phyloP scores from a whole-genome alignment of 2,888 invertebrate genomes.

The Cistogaster globosa region DNA sequence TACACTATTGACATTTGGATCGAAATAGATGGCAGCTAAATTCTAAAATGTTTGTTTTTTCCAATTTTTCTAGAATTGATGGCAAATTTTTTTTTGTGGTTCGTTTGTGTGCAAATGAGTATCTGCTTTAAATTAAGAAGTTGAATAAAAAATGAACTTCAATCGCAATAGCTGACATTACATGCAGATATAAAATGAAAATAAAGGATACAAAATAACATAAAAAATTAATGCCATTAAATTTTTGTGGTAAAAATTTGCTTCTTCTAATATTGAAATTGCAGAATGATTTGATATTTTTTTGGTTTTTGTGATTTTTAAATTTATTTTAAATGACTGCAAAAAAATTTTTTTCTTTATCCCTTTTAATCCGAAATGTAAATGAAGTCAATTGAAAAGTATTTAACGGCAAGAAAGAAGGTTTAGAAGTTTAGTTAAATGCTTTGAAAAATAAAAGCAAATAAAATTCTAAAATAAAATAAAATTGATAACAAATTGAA shows the following conservation, averaged over 20 bases:
- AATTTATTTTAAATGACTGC: not conserved
- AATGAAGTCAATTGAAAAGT: conserved; percentile 1
- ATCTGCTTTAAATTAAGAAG: conserved; percentile 55
- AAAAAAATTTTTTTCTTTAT: not conserved
- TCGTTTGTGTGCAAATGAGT: conserved; percentile 33
- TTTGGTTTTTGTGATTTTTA: not conserved
- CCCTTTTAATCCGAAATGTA: not conserved
- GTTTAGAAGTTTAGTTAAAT: not conserved
- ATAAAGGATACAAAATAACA: not conserved
- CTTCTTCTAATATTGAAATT: conserved; percentile 37
- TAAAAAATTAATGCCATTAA: conserved; percentile 62
- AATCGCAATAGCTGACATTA: conserved; percentile 51
- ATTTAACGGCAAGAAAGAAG: not conserved
- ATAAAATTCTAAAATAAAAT: not conserved
- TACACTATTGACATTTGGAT: conserved; percentile 64
- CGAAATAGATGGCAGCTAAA: conserved; percentile 25
- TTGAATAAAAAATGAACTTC: conserved; percentile 57
- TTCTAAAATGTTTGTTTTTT: conserved; percentile 14
- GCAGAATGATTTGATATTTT: not conserved
- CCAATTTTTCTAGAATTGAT: conserved; percentile 26
- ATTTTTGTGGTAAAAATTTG: conserved; percentile 52
- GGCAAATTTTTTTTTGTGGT: not conserved
- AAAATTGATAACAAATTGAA: not conserved
- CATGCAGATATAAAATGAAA: conserved; percentile 16
- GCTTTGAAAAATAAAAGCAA: not conserved